Evolutionary conservation across 37 sponge, comb jelly and placozoan genomes (phyloP), one percentile per base, ranked within the genome.

Genomic region (Sycon ciliatum): DNA sequence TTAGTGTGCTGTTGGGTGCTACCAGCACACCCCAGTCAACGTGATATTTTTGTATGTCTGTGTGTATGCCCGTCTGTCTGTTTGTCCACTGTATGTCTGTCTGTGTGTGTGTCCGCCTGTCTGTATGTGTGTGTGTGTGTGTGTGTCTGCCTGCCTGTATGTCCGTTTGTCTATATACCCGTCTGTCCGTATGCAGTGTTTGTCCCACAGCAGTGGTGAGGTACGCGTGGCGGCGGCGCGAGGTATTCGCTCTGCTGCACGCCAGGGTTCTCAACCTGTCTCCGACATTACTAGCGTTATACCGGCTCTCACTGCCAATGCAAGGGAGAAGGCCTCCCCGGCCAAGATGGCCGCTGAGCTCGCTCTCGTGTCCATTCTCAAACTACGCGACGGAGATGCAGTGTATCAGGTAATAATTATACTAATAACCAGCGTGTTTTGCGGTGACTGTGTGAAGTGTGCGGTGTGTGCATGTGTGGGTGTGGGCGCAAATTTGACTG

Each of bases 61-160:
- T n/a, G n/a, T n/a, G n/a, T n/a, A n/a, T n/a, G n/a, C n/a, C n/a
- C n/a, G n/a, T n/a, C n/a, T n/a, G n/a, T n/a, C n/a, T n/a, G n/a
- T n/a, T n/a, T n/a, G n/a, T n/a, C 54, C 36, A 42, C 23, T 29
- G 26, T 23, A 29, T 69, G 71, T 69, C 27, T 40, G 46, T 42
- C 29, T 42, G 53, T 69, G 53, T 42, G 46, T 42, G 46, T 69
- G 46, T 42, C 29, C 23, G 71, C 38, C 27, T 69, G 71, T 69
- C 42, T 69, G 46, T 38, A 24, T 42, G 49, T 42, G 49, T 42
- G 49, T 42, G 49, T 42, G 49, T 42, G 49, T 42, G 49, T 42
- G 49, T 42, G 49, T 42, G 49, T 42, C 13, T 42, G 49, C 13
- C 13, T 42, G 13, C 49, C 49, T 42, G 13, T 13, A 42, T 18